Percentiles rank a stretch among this genome's conserved stretches.
Conservation (phyloP, 1,140 invertebrate genomes). For the Rhopalosiphum maidis region DNA sequence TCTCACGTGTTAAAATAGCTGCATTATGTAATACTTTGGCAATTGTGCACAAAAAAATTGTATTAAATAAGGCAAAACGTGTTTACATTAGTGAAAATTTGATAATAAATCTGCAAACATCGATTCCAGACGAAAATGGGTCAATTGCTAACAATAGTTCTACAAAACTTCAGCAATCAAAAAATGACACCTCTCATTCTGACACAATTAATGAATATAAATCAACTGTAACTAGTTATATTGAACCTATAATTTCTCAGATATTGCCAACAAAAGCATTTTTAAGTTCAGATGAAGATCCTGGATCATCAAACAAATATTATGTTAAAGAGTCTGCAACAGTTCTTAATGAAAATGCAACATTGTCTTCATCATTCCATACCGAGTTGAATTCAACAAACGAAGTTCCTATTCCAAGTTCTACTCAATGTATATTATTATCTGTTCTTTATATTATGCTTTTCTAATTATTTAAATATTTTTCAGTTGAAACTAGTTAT, state of each 20-base stretch:
- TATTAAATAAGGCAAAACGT: conserved; percentile 66
- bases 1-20: conserved; percentile 69
- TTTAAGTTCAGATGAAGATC: conserved; percentile 61
- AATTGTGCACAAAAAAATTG: conserved; percentile 71
- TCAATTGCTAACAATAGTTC: not conserved
- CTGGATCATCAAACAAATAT: not conserved
- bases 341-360: conserved; percentile 1
- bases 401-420: not conserved
- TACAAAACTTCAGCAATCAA: not conserved
- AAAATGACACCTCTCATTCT: not conserved
- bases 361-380: not conserved
- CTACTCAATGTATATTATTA: conserved; percentile 32
- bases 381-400: conserved; percentile 34
- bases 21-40: conserved; percentile 79
- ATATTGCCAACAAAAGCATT: conserved; percentile 64
- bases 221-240: conserved; percentile 30
- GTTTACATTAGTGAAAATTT: conserved; percentile 48
- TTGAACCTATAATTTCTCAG: conserved; percentile 60
- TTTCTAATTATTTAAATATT: not conserved
- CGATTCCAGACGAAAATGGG: not conserved
- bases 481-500: conserved; percentile 40
- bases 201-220: not conserved
- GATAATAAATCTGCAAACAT: conserved; percentile 28
- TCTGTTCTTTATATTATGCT: not conserved
- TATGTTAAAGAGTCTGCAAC: not conserved